These are phyloP conservation scores for Tenthredo livida DNA, from an alignment of 2,888 invertebrate species.

Conservation along the genomic window DNA sequence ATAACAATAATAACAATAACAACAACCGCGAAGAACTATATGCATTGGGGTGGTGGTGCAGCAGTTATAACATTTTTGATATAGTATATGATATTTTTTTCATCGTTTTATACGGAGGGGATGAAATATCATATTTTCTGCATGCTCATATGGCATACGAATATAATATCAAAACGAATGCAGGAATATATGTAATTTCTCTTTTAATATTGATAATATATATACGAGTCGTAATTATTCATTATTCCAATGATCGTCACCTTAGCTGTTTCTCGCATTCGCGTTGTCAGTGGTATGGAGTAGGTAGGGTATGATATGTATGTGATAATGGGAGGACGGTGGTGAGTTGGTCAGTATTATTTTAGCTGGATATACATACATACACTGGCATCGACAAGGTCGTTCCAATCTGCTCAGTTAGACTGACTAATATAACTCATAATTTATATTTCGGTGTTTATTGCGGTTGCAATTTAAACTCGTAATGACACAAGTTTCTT, in stretches of 20 bases:
- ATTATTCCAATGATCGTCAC: background rate
- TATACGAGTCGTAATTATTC: background rate
- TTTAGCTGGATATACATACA: slow-evolving; percentile 8
- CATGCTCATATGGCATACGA: too few relatives aligned
- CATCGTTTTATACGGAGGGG: too few relatives aligned
- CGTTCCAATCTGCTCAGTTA: slow-evolving; percentile 33
- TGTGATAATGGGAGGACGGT: background rate
- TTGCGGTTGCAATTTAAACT: background rate
- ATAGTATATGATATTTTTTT: too few relatives aligned
- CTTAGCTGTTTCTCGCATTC: too few relatives aligned
- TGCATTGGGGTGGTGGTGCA: background rate
- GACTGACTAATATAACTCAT: slow-evolving; percentile 6
- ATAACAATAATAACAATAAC: slow-evolving; percentile 51
- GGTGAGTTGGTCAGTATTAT: slow-evolving; percentile 44
- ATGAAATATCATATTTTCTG: too few relatives aligned
- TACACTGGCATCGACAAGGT: slow-evolving; percentile 12
- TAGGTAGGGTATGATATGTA: background rate
- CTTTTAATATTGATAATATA: background rate
- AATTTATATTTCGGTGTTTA: slow-evolving; percentile 33
- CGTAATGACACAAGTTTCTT: background rate
- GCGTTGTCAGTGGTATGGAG: too few relatives aligned
- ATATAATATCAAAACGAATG: too few relatives aligned
- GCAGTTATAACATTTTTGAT: too few relatives aligned
- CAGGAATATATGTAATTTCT: background rate
- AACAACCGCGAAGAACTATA: background rate